Evolutionary conservation across 1,140 invertebrate species (phyloP), one percentile per base, ranked within the genome.

Genomic region (Trinorchestia longiramus): DNA sequence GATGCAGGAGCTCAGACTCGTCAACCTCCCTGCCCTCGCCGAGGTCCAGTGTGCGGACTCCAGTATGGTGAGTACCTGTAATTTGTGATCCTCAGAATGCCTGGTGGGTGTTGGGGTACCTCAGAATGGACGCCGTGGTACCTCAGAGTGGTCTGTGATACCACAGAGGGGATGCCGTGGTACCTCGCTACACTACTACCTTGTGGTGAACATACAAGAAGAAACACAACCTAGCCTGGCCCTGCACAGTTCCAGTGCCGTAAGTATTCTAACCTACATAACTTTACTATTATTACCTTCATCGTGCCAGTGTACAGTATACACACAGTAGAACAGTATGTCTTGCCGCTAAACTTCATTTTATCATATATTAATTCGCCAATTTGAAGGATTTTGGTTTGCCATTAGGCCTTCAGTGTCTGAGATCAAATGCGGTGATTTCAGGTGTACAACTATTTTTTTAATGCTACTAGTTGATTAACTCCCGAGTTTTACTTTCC

Each of bases 1-100:
- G 23, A 98, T 98, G 97, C 98, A 98, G 97, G 98, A 98, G 97
- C 97, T 98, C 96, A 98, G 98, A 97, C 97, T 98, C 95, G 98
- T 98, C 97, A 98, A 98, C 96, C 98, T 98, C 90, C 98, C 98
- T 0, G 97, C 97, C n/a, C 97, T 98, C 97, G 98, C 98, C 87
- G 98, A 98, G 96, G 97, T 98, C 94, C 98, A 98, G 97, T 98
- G 98, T 97, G 98, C 97, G 95, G 97, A 97, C 96, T 97, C 97
- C 45, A 95, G 97, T 95, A 97, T 97, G 97, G 97, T 97, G 97
- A 97, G 97, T 97, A 96, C 87, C 62, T 47, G n/a, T 42, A 1
- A 11, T 23, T 15, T 11, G 3, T 36, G 15, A 77, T 3, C 28
- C 15, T 1, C 62, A 36, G 47, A 6, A 77, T 28, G 62, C 62